Evolutionary conservation across 2,888 invertebrate genomes (phyloP).

Genomic region (Laspeyria flexula): DNA sequence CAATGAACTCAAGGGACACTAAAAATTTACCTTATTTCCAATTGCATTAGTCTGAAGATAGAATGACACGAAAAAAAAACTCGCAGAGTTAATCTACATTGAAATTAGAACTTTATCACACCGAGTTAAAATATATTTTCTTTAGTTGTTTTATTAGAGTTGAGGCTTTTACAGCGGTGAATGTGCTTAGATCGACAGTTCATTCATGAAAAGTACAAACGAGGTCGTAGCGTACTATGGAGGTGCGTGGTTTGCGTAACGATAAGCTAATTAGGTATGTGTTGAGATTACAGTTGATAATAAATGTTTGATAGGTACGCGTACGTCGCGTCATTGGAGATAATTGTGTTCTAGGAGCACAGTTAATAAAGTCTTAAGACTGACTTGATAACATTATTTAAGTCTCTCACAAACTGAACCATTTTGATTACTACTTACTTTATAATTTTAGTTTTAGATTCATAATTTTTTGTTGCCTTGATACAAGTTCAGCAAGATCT

Average conservation of each 20-base stretch:
- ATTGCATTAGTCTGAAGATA: background rate
- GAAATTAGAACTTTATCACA: background rate
- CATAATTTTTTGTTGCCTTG: no score
- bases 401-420: no score
- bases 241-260: slow-evolving; percentile 27
- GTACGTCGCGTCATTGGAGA: background rate
- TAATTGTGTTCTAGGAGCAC: background rate
- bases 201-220: slow-evolving; percentile 43
- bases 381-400: no score
- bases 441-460: no score
- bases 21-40: background rate
- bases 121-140: background rate
- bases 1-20: background rate
- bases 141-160: background rate
- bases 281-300: background rate
- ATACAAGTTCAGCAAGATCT: no score
- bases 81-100: background rate
- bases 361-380: background rate
- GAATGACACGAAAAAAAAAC: background rate
- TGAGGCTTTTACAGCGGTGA: slow-evolving; percentile 12
- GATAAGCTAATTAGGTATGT: background rate
- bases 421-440: no score
- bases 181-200: slow-evolving; percentile 7
- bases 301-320: background rate
- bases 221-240: slow-evolving; percentile 42